These are phyloP conservation scores for Parasteatoda tepidariorum DNA, from an alignment of 1,140 invertebrate genomes.

Conservation along the genomic window DNA sequence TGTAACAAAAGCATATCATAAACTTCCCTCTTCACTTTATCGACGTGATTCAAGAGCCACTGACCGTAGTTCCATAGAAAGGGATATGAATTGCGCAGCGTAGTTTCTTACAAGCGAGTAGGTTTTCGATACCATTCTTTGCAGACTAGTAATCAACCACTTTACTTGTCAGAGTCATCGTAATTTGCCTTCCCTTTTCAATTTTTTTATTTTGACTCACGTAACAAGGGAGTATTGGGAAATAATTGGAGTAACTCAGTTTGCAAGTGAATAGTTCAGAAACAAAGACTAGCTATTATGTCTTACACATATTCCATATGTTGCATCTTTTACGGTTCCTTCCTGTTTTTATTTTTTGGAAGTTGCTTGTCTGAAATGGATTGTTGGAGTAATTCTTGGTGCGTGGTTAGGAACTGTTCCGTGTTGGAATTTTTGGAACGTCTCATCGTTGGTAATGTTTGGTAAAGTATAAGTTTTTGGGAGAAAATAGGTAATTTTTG, in stretches of 20 bases:
- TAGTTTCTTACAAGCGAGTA: slow-evolving; percentile 6
- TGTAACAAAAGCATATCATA: no score
- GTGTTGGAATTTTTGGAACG: no score
- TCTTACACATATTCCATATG: no score
- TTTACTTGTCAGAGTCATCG: slow-evolving; percentile 43
- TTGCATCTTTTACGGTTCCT: no score
- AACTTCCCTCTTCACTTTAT: not conserved
- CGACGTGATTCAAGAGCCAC: not conserved
- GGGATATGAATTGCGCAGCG: slow-evolving; percentile 26
- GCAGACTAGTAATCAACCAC: slow-evolving; percentile 24
- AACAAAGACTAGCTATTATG: not conserved
- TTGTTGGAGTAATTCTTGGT: no score
- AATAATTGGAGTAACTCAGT: not conserved
- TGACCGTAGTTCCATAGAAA: slow-evolving; percentile 57
- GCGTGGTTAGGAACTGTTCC: no score
- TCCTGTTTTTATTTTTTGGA: no score
- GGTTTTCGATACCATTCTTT: slow-evolving; percentile 32
- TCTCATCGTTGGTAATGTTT: no score
- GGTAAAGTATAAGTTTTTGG: no score
- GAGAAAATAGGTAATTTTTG: no score
- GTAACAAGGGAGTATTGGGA: not conserved
- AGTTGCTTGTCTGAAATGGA: no score
- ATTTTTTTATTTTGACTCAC: not conserved
- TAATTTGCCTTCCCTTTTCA: not conserved
- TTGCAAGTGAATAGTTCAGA: not conserved